Evolutionary conservation across 2,888 invertebrate genomes (phyloP), one percentile per base, ranked within the genome.

Genomic region (Emesis furor): DNA sequence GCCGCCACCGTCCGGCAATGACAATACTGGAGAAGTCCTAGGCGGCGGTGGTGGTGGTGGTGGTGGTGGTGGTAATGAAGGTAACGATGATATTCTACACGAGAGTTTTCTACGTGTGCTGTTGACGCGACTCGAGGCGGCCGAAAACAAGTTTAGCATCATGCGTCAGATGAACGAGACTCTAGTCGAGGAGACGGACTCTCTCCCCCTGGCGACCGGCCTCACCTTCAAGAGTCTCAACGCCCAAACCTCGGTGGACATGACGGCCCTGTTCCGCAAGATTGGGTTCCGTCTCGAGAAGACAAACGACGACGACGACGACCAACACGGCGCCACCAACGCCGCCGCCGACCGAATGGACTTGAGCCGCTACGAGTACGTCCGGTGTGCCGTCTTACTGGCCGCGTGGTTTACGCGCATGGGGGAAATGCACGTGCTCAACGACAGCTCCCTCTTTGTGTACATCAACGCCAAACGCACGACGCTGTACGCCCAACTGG

Each of bases 141-240:
- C 14, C 39, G 39, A 69, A 42, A 69, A 69, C 46, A 72, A 46
- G 46, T 46, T 72, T 39, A 72, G 12, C 46, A 46, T 72, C 46
- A 51, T 72, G 72, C 51, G 72, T 51, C 46, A 72, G 12, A 72
- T 72, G 46, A 72, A 51, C 46, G 72, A 72, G 72, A 72, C 72
- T 14, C 72, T 72, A 30, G 72, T 24, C 46, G 32, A 72, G 72
- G 72, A 72, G 72, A 72, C 72, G 30, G 24, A 72, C 32, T 46
- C 30, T 24, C 46, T 72, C 17, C 51, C 72, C 46, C 12, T 72
- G 72, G 72, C 72, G 7, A 51, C 24, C 24, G 32, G 72, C 72
- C 72, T 72, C 72, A 72, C 72, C 30, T 72, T 72, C 72, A 51
- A 46, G 46, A 72, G 72, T 51, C 46, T 72, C 72, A 72, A 51